phyloP scores from a whole-genome alignment of 1,140 invertebrate species.

The Catajapyx aquilonaris region DNA sequence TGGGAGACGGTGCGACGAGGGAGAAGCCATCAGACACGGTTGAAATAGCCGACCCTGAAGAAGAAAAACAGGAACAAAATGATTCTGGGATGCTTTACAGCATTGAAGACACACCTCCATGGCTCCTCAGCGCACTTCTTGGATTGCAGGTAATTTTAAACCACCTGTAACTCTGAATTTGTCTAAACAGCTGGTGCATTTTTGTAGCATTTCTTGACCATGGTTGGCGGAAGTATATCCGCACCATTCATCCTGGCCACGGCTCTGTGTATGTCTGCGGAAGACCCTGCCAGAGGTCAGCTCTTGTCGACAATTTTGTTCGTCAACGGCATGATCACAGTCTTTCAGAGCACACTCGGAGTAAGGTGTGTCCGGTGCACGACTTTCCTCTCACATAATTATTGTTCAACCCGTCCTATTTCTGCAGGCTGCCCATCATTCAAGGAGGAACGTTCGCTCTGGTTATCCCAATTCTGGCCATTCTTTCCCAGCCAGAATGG shows the following conservation, averaged over 20 bases:
- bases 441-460: conserved; percentile 71
- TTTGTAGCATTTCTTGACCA: conserved; percentile 61
- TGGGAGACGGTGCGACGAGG: too few species aligned
- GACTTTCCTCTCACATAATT: too few species aligned
- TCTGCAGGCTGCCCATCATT: conserved; percentile 37
- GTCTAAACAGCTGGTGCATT: conserved; percentile 2
- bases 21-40: too few species aligned
- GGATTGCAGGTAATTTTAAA: conserved; percentile 44
- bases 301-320: conserved; percentile 78
- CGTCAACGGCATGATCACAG: conserved; percentile 61
- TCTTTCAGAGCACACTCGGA: conserved; percentile 58
- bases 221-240: conserved; percentile 67
- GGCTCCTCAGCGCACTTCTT: conserved; percentile 61
- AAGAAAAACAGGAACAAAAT: conserved; percentile 10
- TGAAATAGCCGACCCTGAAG: too few species aligned
- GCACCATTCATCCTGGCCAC: conserved; percentile 65
- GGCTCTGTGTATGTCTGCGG: conserved; percentile 55
- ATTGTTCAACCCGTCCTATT: too few species aligned
- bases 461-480: conserved; percentile 61
- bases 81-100: conserved; percentile 40
- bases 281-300: conserved; percentile 51
- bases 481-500: conserved; percentile 53
- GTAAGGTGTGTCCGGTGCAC: too few species aligned
- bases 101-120: conserved; percentile 60
- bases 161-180: background rate